Base-by-base conservation (phyloP, 2,113 vertebrate species). In the Phainopepla nitens region DNA sequence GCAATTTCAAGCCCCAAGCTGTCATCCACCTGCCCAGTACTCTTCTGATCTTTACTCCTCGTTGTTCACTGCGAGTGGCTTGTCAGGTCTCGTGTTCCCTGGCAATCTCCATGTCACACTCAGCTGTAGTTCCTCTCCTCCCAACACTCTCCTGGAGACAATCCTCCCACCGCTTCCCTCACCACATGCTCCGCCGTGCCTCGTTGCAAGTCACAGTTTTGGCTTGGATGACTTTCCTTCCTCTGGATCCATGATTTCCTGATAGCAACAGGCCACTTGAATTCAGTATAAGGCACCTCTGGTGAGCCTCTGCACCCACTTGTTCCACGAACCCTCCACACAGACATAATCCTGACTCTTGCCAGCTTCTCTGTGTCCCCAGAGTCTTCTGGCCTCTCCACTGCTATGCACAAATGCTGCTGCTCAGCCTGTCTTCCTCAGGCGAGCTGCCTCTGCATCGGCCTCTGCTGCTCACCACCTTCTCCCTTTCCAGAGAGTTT, bases 31-130 rank as follows among this genome's bases (percentile, higher is more conserved):
- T 89, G 80, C 87, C 53, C 60, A 51, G 71, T 22, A 65, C 47
- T 80, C 42, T 68, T 82, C 51, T 35, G 27, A 39, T 73, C 76
- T 84, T 78, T 42, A 36, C 56, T 92, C 45, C 65, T 93, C 15
- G 0, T 1, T 56, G 53, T 77, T 95, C 75, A 33, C 73, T 5
- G 1, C 35, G 75, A 97, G 77, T 21, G n/a, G 58, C 60, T 96
- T 95, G 91, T 93, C 91, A 92, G 70, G 45, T 56, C 60, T 60
- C 53, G 1, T 23, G 66, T 73, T 97, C 80, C 56, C 80, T 57
- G 33, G 80, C 56, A 77, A 65, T 72, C 77, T 90, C 77, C 70
- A 41, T 31, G 72, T 71, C 78, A 7, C 27, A 44, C 39, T 27
- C 56, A 68, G n/a, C 31, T 84, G 69, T 66, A 78, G 79, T 5